Base-by-base conservation (phyloP, 1,140 invertebrate species). In the Myzus persicae region DNA sequence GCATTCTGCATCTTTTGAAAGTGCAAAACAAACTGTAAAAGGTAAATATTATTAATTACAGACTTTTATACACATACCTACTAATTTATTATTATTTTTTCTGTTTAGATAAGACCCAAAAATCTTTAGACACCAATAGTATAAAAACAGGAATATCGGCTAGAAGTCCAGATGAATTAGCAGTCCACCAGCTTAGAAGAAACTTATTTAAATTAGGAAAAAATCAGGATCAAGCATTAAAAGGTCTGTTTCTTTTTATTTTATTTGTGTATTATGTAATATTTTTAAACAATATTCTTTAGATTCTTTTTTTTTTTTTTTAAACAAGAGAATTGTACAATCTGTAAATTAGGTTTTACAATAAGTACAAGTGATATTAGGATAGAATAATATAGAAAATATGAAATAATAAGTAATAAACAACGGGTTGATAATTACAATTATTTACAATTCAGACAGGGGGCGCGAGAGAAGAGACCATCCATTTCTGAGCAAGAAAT, bases 151-250 rank as follows among this genome's bases (percentile, higher is more conserved):
- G n/a, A 82, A 38, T 82, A 54, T 20, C 24, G 2, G 36, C 76
- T 20, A 93, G 81, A 93, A 93, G 91, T 31, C 91, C 91, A 2
- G 91, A 93, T 38, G 91, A 93, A 84, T 85, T 93, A 51, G 91
- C 76, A 1, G 11, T 93, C 38, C 91, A 93, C 51, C 91, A 93
- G 51, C 22, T 93, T 14, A 82, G 91, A 51, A 93, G 76, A 51
- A 93, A 93, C 85, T 93, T 93, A 40, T 93, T 93, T 31, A 93
- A 93, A 51, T 93, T 93, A 38, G 91, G 91, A 51, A 93, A 93
- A 85, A 93, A 93, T 40, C 91, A 93, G n/a, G 91, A 93, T 51
- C 91, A 93, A 85, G 91, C 91, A 26, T 84, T 93, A 84, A 93
- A 93, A 93, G 91, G 91, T 93, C 11, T 14, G 51, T 31, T 59